These are phyloP conservation scores for Idaea aversata DNA, from an alignment of 2,888 invertebrate genomes.

Conservation along the genomic window DNA sequence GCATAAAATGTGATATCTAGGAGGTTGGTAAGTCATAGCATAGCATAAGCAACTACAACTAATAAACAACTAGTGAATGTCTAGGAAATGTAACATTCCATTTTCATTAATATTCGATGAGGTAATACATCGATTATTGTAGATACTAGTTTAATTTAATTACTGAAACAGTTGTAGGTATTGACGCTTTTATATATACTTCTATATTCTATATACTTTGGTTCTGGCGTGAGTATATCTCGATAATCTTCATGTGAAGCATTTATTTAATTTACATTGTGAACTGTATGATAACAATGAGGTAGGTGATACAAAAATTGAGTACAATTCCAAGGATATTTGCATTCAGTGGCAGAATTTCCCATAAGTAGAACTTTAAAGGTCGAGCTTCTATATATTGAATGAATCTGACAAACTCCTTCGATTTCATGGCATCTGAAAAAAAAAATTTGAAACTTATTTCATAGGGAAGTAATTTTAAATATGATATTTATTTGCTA, in stretches of 20 bases:
- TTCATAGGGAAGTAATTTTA: neutral
- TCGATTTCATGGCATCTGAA: conserved; percentile 7
- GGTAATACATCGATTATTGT: neutral
- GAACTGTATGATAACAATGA: conserved; percentile 33
- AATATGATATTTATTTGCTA: too few species aligned
- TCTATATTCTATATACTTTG: neutral
- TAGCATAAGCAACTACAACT: neutral
- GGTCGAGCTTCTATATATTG: conserved; percentile 24
- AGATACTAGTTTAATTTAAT: neutral
- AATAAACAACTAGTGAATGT: neutral
- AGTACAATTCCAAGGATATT: conserved; percentile 21
- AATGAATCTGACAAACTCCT: conserved; percentile 14
- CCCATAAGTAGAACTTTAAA: conserved; percentile 19
- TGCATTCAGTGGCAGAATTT: conserved; percentile 27
- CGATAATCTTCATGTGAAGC: neutral
- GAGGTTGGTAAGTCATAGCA: too few species aligned
- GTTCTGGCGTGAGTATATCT: too few species aligned
- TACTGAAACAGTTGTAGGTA: neutral
- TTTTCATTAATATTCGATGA: neutral
- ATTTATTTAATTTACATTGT: conserved; percentile 16
- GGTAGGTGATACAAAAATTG: conserved; percentile 28
- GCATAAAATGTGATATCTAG: neutral
- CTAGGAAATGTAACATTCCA: neutral
- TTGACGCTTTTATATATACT: neutral
- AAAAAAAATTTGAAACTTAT: neutral